phyloP scores from a whole-genome alignment of 2,113 vertebrate species.

The Steatornis caripensis region DNA sequence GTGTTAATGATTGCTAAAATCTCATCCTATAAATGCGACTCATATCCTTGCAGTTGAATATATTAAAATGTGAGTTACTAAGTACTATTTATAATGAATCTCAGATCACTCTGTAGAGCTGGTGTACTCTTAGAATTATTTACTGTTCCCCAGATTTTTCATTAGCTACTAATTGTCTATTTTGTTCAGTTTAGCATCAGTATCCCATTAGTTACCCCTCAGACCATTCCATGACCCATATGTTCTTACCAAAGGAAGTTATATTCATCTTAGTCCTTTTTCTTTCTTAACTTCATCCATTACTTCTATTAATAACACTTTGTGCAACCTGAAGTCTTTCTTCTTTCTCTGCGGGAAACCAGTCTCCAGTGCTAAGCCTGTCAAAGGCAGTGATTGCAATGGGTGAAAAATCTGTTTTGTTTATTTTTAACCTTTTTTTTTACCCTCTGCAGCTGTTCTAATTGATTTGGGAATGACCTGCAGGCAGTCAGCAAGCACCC shows the following conservation, averaged over 20 bases:
- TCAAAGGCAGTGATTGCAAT: background rate
- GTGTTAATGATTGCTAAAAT: background rate
- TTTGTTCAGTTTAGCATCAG: constrained; percentile 2
- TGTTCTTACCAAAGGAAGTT: background rate
- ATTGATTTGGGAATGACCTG: constrained; percentile 16
- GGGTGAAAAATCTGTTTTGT: constrained; percentile 11
- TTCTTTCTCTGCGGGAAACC: constrained; percentile 18
- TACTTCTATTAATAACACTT: constrained; percentile 32
- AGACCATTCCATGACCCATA: background rate
- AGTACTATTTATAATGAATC: background rate
- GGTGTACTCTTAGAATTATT: background rate
- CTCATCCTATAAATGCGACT: background rate
- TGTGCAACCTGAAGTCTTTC: constrained; percentile 18
- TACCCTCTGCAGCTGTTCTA: constrained; percentile 1
- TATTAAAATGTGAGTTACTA: background rate
- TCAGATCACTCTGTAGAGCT: background rate
- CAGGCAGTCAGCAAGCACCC: background rate
- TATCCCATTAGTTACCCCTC: background rate
- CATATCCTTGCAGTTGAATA: background rate
- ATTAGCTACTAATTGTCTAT: constrained; percentile 7
- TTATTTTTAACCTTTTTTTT: constrained; percentile 9
- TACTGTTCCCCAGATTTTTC: background rate
- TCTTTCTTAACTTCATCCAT: constrained; percentile 9
- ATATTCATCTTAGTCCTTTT: background rate
- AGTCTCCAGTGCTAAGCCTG: background rate